Conservation (phyloP, 35 echinoderm and acorn worm genomes). For the Eucidaris tribuloides region DNA sequence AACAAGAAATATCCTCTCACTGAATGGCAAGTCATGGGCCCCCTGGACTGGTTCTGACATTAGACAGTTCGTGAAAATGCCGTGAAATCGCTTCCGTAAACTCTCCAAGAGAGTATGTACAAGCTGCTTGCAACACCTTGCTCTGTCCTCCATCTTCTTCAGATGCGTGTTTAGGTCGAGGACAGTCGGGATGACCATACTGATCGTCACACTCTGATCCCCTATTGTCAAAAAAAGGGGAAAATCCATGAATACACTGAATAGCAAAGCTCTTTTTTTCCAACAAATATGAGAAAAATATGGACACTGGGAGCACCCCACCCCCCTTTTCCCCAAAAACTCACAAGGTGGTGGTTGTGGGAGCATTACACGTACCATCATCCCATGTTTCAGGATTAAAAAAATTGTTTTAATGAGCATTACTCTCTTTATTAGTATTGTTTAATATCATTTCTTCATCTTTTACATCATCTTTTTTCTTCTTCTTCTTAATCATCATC, state of each 20-base stretch:
- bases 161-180: slow-evolving; percentile 25
- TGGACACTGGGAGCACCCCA: not conserved
- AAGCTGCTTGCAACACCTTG: not conserved
- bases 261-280: not conserved
- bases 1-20: slow-evolving; percentile 6
- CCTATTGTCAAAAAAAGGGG: not conserved
- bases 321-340: too few species aligned
- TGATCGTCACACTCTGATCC: slow-evolving; percentile 7
- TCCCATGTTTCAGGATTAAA: too few species aligned
- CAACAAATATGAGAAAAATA: not conserved
- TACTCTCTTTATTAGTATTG: too few species aligned
- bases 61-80: not conserved
- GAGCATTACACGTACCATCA: too few species aligned
- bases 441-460: too few species aligned
- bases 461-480: too few species aligned
- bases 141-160: not conserved
- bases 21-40: not conserved
- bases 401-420: too few species aligned
- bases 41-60: not conserved
- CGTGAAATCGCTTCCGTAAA: slow-evolving; percentile 4
- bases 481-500: too few species aligned
- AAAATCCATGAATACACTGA: not conserved
- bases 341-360: too few species aligned
- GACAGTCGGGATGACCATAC: not conserved
- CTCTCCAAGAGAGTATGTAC: not conserved